Evolutionary conservation across 2,888 invertebrate species (phyloP), one percentile per base, ranked within the genome.

Genomic region (Agrotis ipsilon): DNA sequence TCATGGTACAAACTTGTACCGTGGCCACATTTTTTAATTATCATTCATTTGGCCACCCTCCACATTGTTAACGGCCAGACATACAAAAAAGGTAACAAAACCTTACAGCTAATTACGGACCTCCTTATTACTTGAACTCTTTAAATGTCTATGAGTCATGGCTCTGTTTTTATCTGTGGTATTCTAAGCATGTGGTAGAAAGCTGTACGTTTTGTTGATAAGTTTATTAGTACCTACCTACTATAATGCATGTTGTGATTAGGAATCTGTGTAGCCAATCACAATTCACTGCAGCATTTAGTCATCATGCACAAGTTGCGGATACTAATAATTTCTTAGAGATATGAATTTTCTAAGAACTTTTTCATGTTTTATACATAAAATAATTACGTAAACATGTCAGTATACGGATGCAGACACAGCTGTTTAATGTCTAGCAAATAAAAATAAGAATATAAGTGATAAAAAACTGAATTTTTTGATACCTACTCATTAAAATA

Each of bases 71-170:
- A 59, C 65, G 32, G 62, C 54, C 71, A 80, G 72, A 68, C 78
- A 62, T 59, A 83, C 75, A 81, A 83, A 83, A 83, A 83, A 76
- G 46, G 14, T 70, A 69, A 70, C 62, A 72, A 76, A 83, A 72
- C 73, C 66, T 73, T 59, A 58, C 19, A 59, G 61, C 59, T 76
- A 68, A 83, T 79, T 81, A 76, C 54, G 63, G 61, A 69, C 79
- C 72, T 82, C 73, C 65, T 67, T 83, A 73, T 74, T 72, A 60
- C 66, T 69, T 68, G 68, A 76, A 83, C 76, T 75, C 58, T 66
- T 67, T 70, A 58, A 70, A 76, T 63, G 57, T 52, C 63, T 39
- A 61, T 83, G 74, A 83, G 48, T 83, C 83, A 83, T 79, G 51
- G 11, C 32, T 3, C 68, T 79, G 63, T 68, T 57, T 75, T 74